Evolutionary conservation across 2,113 vertebrate genomes (phyloP).

Genomic region (Phyllopteryx taeniolatus): DNA sequence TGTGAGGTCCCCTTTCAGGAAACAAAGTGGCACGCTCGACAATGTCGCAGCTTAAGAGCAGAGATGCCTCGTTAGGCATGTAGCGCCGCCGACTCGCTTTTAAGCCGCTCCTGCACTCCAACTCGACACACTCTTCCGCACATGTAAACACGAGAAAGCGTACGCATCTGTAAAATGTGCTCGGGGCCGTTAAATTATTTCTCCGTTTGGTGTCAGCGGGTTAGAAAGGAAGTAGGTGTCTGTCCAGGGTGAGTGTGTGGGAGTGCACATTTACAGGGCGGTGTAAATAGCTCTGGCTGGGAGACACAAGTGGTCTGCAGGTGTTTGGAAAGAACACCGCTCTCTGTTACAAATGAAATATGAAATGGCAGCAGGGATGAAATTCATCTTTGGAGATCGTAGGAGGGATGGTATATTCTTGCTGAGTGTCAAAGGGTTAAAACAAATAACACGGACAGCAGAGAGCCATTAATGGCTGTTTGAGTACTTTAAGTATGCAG

Average conservation of each 20-base stretch:
- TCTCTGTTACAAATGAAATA: conserved; percentile 27
- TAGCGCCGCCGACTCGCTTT: conserved; percentile 50
- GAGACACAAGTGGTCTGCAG: conserved; percentile 38
- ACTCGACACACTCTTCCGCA: conserved; percentile 29
- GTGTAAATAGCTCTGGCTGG: conserved; percentile 38
- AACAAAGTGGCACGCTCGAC: conserved; percentile 42
- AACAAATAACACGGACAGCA: background rate
- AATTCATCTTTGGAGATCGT: conserved; percentile 24
- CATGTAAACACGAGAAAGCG: conserved; percentile 26
- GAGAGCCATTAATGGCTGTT: background rate
- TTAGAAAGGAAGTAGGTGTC: conserved; percentile 46
- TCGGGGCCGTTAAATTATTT: conserved; percentile 42
- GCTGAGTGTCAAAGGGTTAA: background rate
- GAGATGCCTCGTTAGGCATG: conserved; percentile 56
- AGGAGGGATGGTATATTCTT: conserved; percentile 2
- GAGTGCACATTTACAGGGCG: conserved; percentile 21
- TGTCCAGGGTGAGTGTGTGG: conserved; percentile 27
- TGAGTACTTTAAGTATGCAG: too few relatives aligned
- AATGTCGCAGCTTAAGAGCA: conserved; percentile 38
- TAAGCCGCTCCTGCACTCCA: conserved; percentile 37
- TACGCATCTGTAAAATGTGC: conserved; percentile 34
- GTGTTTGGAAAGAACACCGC: conserved; percentile 35
- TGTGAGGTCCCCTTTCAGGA: conserved; percentile 36
- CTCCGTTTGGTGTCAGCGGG: conserved; percentile 18
- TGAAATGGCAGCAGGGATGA: conserved; percentile 30